Evolutionary conservation across 1,140 invertebrate species (phyloP).

Genomic region (Bombus soroeensis): DNA sequence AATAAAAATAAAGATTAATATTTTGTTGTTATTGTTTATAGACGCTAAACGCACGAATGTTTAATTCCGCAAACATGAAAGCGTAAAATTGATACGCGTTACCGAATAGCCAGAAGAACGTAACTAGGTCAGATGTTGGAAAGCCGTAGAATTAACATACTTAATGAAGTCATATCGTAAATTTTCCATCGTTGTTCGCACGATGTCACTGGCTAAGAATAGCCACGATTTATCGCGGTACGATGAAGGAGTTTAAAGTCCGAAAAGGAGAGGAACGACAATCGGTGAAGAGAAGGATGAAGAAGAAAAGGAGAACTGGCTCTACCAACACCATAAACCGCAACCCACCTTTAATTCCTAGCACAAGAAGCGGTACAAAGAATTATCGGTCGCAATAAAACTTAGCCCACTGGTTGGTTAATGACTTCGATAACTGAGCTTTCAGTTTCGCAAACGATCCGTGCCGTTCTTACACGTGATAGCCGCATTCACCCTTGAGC

Average conservation of each 20-base stretch:
- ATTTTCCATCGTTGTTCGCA: neutral
- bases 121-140: neutral
- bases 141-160: conserved; percentile 25
- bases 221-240: conserved; percentile 16
- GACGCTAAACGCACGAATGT: too few relatives aligned
- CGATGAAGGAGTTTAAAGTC: neutral
- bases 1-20: too few relatives aligned
- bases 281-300: neutral
- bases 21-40: too few relatives aligned
- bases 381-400: conserved; percentile 61
- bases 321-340: conserved; percentile 36
- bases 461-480: neutral
- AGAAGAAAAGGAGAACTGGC: neutral
- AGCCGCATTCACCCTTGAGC: neutral
- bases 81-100: too few relatives aligned
- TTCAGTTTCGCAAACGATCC: conserved; percentile 30
- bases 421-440: conserved; percentile 55
- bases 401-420: conserved; percentile 42
- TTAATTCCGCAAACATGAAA: too few relatives aligned
- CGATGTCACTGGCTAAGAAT: conserved; percentile 21
- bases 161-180: conserved; percentile 19
- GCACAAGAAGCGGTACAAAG: conserved; percentile 30
- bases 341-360: conserved; percentile 44
- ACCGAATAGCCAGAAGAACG: too few relatives aligned
- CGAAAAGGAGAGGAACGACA: neutral